Evolutionary conservation across 2,888 invertebrate genomes (phyloP).

Genomic region (Nomada hirtipes): DNA sequence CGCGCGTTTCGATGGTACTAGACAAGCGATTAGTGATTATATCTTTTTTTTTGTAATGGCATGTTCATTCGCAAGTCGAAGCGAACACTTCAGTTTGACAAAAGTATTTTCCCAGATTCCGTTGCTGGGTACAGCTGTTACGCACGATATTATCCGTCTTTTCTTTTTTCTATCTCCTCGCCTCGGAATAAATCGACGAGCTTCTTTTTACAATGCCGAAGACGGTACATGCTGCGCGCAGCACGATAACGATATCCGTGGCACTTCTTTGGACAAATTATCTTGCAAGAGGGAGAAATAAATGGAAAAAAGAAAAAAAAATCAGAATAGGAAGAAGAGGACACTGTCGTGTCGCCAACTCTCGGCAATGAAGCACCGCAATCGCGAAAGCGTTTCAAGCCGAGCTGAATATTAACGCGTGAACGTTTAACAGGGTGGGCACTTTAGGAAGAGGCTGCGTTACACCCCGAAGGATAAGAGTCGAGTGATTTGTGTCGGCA

Average conservation of each 20-base stretch:
- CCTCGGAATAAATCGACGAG: not conserved
- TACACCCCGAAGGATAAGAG: not conserved
- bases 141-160: too few relatives aligned
- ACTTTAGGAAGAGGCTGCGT: not conserved
- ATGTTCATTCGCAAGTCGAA: not conserved
- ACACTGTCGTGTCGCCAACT: conserved; percentile 54
- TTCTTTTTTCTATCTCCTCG: not conserved
- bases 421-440: conserved; percentile 34
- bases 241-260: not conserved
- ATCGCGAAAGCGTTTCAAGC: conserved; percentile 63
- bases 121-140: not conserved
- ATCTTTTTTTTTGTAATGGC: not conserved
- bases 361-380: conserved; percentile 56
- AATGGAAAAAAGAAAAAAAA: conserved; percentile 9
- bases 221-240: not conserved
- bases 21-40: conserved; percentile 36
- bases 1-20: conserved; percentile 24
- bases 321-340: conserved; percentile 34
- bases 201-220: not conserved
- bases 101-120: not conserved
- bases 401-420: conserved; percentile 58
- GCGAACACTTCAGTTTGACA: not conserved
- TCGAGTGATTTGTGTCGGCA: not conserved
- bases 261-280: conserved; percentile 11
- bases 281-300: not conserved